These are phyloP conservation scores for Meiosimyza decipiens DNA, from an alignment of 2,888 invertebrate genomes.

Conservation along the genomic window DNA sequence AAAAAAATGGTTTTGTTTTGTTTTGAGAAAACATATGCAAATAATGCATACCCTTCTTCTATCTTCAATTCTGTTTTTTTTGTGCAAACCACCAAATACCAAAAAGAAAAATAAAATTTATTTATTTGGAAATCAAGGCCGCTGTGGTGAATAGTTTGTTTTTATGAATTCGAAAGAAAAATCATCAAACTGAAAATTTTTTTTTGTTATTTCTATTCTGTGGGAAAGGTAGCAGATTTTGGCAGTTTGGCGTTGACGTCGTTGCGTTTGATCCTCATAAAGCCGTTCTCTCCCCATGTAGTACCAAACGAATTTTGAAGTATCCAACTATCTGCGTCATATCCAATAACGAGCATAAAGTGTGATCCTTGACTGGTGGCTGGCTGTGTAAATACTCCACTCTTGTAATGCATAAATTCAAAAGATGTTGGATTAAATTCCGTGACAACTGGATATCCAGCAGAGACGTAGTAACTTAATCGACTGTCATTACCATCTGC, in stretches of 20 bases:
- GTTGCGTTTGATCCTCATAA: constrained; percentile 54
- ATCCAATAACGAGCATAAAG: constrained; percentile 59
- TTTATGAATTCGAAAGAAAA: no score
- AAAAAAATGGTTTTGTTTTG: no score
- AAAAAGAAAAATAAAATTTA: no score
- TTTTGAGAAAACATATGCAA: no score
- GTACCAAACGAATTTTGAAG: constrained; percentile 61
- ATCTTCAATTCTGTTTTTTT: no score
- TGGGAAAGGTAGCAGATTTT: constrained; percentile 55
- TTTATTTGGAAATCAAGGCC: no score
- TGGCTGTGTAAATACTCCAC: constrained; percentile 57
- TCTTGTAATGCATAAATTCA: constrained; percentile 62
- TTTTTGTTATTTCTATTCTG: constrained; percentile 2
- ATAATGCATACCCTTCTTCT: no score
- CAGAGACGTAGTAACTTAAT: constrained; percentile 50
- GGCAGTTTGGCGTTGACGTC: constrained; percentile 28
- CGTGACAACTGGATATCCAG: constrained; percentile 55
- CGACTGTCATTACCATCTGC: constrained; percentile 48
- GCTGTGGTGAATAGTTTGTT: no score
- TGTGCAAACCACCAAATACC: no score
- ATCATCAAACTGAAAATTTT: no score
- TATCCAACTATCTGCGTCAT: constrained; percentile 57
- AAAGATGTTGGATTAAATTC: constrained; percentile 60
- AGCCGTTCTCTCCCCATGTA: constrained; percentile 62
- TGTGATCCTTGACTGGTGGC: constrained; percentile 51